Percentiles rank a stretch among this genome's conserved stretches.
phyloP scores from a whole-genome alignment of 2,888 invertebrate genomes.

The Phaonia tiefii region DNA sequence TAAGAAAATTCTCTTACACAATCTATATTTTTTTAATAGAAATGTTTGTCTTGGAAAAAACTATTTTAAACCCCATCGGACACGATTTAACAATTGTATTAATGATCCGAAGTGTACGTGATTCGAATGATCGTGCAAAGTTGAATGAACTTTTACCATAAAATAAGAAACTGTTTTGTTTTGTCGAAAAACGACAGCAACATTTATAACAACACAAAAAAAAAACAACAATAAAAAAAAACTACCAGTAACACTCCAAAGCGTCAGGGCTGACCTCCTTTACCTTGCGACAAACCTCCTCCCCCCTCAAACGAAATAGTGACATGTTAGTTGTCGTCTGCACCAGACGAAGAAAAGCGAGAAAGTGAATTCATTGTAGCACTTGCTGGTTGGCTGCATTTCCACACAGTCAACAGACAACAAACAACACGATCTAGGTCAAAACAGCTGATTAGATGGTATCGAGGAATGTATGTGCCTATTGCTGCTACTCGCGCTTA shows the following conservation, averaged over 20 bases:
- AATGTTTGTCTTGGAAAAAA: no score
- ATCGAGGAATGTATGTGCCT: neutral
- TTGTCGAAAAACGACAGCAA: no score
- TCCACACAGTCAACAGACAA: neutral
- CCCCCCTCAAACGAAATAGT: neutral
- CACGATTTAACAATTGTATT: neutral
- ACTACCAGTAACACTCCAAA: conserved; percentile 8
- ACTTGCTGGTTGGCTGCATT: conserved; percentile 2
- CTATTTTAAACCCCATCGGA: neutral
- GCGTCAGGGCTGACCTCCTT: no score
- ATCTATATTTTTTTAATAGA: no score
- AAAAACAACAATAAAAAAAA: neutral
- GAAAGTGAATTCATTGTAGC: conserved; percentile 5
- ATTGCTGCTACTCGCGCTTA: neutral
- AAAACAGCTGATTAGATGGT: conserved; percentile 59
- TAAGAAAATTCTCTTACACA: no score
- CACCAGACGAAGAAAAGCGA: neutral
- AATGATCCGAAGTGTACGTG: neutral
- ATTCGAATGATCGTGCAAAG: neutral
- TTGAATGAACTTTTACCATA: conserved; percentile 17
- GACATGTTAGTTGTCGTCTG: neutral
- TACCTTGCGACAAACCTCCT: neutral
- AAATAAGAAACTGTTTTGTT: conserved; percentile 24
- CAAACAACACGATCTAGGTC: conserved; percentile 42
- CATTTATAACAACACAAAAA: neutral